phyloP scores from a whole-genome alignment of 2,113 vertebrate genomes.

The Forbesichthys papilliferus region DNA sequence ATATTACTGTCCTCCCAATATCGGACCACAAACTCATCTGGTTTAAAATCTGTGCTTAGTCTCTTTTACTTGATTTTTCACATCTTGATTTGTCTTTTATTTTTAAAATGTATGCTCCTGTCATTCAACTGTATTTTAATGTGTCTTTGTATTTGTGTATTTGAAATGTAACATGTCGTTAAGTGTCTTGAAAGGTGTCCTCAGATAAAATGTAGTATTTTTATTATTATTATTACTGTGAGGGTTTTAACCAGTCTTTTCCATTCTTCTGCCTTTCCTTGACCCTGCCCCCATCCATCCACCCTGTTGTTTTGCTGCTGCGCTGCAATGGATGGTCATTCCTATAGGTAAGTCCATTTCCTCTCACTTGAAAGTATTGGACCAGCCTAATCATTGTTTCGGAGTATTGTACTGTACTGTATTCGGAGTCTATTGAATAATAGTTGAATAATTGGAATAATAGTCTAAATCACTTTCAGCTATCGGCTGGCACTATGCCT shows the following conservation, averaged over 20 bases:
- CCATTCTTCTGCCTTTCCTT: not conserved
- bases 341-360: slow-evolving; percentile 14
- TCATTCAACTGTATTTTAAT: too few species aligned
- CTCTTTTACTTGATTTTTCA: too few species aligned
- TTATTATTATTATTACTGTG: not conserved
- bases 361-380: not conserved
- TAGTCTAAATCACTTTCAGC: not conserved
- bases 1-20: too few species aligned
- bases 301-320: not conserved
- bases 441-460: not conserved
- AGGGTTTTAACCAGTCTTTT: not conserved
- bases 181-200: too few species aligned
- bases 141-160: too few species aligned
- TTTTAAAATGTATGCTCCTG: too few species aligned
- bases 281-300: not conserved
- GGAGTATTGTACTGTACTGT: not conserved
- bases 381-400: not conserved
- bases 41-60: too few species aligned
- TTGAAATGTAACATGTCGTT: too few species aligned
- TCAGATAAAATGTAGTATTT: too few species aligned
- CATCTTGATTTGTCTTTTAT: too few species aligned
- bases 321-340: not conserved
- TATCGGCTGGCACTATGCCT: not conserved
- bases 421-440: slow-evolving; percentile 2
- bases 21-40: too few species aligned